Evolutionary conservation across 2,113 vertebrate species (phyloP), one percentile per base, ranked within the genome.

Genomic region (Myotis brandtii): DNA sequence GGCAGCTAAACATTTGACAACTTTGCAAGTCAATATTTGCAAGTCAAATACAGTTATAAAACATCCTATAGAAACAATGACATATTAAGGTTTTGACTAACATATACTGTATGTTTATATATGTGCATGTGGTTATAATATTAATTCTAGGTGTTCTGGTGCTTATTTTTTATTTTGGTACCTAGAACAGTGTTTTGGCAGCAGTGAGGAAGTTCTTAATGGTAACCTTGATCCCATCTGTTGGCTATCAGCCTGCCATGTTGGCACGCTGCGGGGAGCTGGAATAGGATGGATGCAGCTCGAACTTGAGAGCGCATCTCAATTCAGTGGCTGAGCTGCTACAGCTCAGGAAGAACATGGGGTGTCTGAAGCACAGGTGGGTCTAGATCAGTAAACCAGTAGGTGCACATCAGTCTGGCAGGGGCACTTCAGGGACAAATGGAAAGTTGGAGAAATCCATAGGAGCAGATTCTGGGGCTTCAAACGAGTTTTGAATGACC

Each of bases 21-120:
- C 3, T 46, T 56, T 16, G 23, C 9, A 67, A 7, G 34, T 69
- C 21, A 83, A 62, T 62, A 27, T 62, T 27, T 16, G 23, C 9
- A 67, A 7, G 34, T 56, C 21, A 86, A 62, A 70, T 80, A 64
- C 10, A 83, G 0, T 86, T 80, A 56, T 34, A 72, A 93, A 84
- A 62, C 10, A 30, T 8, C n/a, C 5, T 89, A 2, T 48, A 32
- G 7, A 76, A 86, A 88, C 56, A 50, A 34, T 23, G 67, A 4
- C 18, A 84, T 56, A 91, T 93, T 66, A 93, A 81, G 2, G 10
- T 79, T 96, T 89, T 75, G 32, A 48, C n/a, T 50, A 83, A 66
- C 21, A 32, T 50, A 32, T 2, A 3, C 34, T 66, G 0, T 82
- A 14, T 62, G 12, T 52, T 25, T 72, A 37, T 43, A 25, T 81